Evolutionary conservation across 2,113 vertebrate species (phyloP).

Genomic region (Lycocorax pyrrhopterus): DNA sequence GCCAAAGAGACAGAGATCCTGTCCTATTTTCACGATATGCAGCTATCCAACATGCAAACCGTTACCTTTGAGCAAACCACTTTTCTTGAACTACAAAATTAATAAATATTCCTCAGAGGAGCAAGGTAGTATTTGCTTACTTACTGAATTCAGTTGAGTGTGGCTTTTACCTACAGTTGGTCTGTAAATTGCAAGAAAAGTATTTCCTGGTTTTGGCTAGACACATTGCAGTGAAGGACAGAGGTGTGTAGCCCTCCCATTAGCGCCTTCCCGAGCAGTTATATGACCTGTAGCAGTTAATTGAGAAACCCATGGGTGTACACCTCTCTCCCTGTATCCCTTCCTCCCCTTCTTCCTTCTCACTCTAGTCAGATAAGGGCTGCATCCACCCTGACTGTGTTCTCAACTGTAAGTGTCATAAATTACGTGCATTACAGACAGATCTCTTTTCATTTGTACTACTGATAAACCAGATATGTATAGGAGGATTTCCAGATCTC

Average conservation of each 20-base stretch:
- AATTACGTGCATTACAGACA: background rate
- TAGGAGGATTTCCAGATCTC: background rate
- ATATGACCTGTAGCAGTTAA: background rate
- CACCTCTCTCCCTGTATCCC: background rate
- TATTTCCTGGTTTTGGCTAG: background rate
- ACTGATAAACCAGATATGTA: background rate
- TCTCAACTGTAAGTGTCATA: background rate
- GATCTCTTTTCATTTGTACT: background rate
- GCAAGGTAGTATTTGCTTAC: background rate
- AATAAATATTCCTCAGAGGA: background rate
- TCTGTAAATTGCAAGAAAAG: background rate
- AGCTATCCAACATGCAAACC: background rate
- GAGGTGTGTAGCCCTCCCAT: rapidly evolving
- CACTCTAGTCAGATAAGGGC: background rate
- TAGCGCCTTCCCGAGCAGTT: background rate
- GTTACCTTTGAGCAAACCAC: background rate
- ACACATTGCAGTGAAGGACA: background rate
- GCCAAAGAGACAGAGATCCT: background rate
- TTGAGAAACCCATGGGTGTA: background rate
- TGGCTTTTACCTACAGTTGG: background rate
- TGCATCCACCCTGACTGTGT: background rate
- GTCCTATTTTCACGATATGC: background rate
- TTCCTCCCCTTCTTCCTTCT: background rate
- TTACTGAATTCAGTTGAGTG: background rate
- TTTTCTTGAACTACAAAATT: background rate